Conservation (phyloP, 2,113 vertebrate genomes). For the Callorhinus ursinus region DNA sequence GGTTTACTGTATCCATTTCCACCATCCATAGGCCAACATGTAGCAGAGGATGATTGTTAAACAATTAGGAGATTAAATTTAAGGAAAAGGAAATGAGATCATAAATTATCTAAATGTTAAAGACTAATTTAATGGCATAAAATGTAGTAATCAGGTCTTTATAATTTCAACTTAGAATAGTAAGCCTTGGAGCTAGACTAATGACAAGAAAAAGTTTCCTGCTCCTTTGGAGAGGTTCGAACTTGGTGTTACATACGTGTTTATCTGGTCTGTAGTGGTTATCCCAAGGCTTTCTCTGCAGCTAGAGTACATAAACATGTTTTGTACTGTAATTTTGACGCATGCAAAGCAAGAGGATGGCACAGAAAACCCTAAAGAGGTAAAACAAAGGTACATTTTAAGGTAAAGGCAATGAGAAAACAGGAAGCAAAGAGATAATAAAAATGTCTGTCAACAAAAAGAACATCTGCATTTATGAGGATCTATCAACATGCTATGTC, state of each 20-base stretch:
- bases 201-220: not conserved
- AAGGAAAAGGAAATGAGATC: not conserved
- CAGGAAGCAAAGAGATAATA: not conserved
- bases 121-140: not conserved
- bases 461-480: not conserved
- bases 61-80: not conserved
- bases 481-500: rapidly evolving
- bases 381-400: not conserved
- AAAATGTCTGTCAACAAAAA: not conserved
- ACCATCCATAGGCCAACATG: not conserved
- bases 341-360: not conserved
- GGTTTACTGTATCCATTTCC: not conserved
- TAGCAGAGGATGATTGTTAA: not conserved
- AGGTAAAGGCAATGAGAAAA: not conserved
- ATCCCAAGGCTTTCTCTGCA: not conserved
- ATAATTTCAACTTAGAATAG: not conserved
- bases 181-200: not conserved
- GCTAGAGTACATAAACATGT: rapidly evolving
- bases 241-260: too few species aligned
- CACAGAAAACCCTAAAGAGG: not conserved
- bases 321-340: not conserved
- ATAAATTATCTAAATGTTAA: not conserved
- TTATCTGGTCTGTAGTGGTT: not conserved
- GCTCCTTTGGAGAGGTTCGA: not conserved
- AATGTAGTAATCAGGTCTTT: not conserved